Evolutionary conservation across 2,888 invertebrate species (phyloP), one percentile per base, ranked within the genome.

Genomic region (Syritta pipiens): DNA sequence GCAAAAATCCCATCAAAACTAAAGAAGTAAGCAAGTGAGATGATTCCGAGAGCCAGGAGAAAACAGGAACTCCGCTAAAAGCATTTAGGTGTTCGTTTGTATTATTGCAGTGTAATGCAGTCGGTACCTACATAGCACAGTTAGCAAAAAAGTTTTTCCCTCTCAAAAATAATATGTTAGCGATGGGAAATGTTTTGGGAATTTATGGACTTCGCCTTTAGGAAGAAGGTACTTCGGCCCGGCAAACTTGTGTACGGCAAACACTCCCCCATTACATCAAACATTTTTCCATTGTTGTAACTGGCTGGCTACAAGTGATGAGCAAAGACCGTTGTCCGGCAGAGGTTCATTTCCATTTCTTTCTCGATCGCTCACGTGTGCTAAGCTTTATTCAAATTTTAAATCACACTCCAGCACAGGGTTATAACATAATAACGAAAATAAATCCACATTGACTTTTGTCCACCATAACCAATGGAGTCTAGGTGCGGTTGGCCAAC

Each of bases 101-200:
- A 74, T 79, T 74, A 74, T 79, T 79, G 79, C 62, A 79, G 44
- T 19, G 68, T 68, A 79, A 79, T 79, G 79, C 68, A 74, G 57
- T 67, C 62, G 49, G 46, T 46, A 68, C 74, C 44, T 67, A 68
- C 49, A 62, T 74, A 59, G n/a, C n/a, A n/a, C n/a, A 57, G 79
- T 79, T 74, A 49, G 44, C 12, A 35, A 49, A 67, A 79, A 79
- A 55, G 74, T 79, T 74, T 37, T 49, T 30, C 44, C 62, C 57
- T n/a, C n/a, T n/a, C n/a, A n/a, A n/a, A 49, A 74, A 62, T 68
- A 79, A 79, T 74, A 62, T 62, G 67, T 67, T 67, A 79, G 62
- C 55, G 51, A 68, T 55, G 74, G 79, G 67, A 74, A 74, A 74
- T 74, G 74, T 74, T 79, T 74, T 68, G 40, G 30, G 68, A 74